phyloP scores from a whole-genome alignment of 2,113 vertebrate species.

The Mustelus asterias region DNA sequence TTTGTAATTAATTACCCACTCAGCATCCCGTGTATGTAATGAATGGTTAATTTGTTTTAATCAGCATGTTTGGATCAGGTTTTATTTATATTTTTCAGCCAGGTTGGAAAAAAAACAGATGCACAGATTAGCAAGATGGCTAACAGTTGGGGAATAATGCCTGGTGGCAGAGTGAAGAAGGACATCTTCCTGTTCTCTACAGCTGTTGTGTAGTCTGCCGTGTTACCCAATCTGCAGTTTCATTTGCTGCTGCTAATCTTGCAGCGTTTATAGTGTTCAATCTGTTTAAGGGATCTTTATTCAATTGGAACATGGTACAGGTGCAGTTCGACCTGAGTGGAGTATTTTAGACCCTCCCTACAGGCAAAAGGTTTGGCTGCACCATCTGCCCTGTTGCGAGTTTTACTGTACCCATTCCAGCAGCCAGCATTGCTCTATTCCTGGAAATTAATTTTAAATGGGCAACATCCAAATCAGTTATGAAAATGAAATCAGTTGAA shows the following conservation, averaged over 20 bases:
- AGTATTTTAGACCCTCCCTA: background rate
- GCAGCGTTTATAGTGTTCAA: background rate
- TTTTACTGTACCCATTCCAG: background rate
- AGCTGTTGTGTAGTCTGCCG: background rate
- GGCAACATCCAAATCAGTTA: background rate
- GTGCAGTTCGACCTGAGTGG: background rate
- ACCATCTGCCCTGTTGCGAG: background rate
- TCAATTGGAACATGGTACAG: background rate
- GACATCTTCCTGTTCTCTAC: background rate
- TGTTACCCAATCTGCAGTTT: background rate
- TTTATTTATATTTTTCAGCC: background rate
- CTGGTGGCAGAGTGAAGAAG: background rate
- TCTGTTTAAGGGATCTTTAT: background rate
- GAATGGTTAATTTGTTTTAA: slow-evolving; percentile 18
- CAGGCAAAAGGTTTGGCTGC: background rate
- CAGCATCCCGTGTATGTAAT: background rate
- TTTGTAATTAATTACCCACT: background rate
- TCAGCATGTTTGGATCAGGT: background rate
- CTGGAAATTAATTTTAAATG: background rate
- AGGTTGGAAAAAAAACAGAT: background rate
- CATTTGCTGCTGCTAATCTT: background rate
- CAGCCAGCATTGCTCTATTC: background rate
- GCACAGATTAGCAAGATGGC: background rate
- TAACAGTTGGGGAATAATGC: background rate
- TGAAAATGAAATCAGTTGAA: background rate